Percentiles rank a stretch among this genome's conserved stretches.
phyloP scores from a whole-genome alignment of 2,888 invertebrate species.

The Allophyes oxyacanthae region DNA sequence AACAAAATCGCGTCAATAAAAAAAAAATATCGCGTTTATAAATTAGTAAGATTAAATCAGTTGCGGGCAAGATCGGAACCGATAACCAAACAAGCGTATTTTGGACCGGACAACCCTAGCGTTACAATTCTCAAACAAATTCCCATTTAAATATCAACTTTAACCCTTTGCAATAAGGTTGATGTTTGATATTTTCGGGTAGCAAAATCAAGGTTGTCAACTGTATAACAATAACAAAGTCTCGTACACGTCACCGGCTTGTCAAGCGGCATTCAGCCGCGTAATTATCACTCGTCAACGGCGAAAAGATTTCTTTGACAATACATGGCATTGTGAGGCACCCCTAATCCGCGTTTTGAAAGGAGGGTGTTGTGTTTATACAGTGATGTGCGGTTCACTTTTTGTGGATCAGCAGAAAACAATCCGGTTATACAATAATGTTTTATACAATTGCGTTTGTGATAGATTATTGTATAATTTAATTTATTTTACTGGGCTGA shows the following conservation, averaged over 20 bases:
- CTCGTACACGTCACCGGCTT: slow-evolving; percentile 57
- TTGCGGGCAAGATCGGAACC: slow-evolving; percentile 60
- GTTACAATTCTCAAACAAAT: slow-evolving; percentile 6
- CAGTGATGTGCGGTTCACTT: slow-evolving; percentile 44
- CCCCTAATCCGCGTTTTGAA: slow-evolving; percentile 68
- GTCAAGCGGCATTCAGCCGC: slow-evolving; percentile 77
- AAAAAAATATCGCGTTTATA: slow-evolving; percentile 65
- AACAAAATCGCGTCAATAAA: slow-evolving; percentile 54
- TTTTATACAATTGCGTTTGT: slow-evolving; percentile 21
- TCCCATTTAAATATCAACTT: slow-evolving; percentile 16
- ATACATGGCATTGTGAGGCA: slow-evolving; percentile 66
- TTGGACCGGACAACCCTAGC: slow-evolving; percentile 45
- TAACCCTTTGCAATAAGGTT: background rate
- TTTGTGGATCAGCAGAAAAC: slow-evolving; percentile 21
- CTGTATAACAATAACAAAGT: slow-evolving; percentile 54
- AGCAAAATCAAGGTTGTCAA: slow-evolving; percentile 34
- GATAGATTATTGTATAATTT: slow-evolving; percentile 30
- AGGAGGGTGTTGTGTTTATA: slow-evolving; percentile 56
- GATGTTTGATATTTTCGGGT: background rate
- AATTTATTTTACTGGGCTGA: slow-evolving; percentile 5
- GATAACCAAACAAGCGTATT: slow-evolving; percentile 65
- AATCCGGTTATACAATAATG: slow-evolving; percentile 33
- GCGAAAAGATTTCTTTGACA: slow-evolving; percentile 75
- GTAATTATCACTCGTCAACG: slow-evolving; percentile 77
- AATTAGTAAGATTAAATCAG: slow-evolving; percentile 66